These are phyloP conservation scores for Aphis craccivora DNA, from an alignment of 1,140 invertebrate species.

Conservation along the genomic window DNA sequence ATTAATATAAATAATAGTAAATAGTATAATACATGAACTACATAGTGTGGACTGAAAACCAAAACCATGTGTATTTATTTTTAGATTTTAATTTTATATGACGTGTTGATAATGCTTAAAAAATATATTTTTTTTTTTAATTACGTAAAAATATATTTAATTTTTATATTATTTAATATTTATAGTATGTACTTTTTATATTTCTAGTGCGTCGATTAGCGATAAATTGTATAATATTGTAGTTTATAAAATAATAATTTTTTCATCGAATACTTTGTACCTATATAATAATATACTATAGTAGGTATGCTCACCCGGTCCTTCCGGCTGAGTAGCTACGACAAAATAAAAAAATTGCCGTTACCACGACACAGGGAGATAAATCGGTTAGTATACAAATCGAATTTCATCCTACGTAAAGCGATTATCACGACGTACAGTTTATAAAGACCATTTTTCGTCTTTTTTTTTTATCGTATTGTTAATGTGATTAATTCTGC, in stretches of 20 bases:
- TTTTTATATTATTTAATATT: no score
- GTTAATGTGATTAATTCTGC: background rate
- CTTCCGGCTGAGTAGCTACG: background rate
- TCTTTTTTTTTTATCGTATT: background rate
- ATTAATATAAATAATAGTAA: no score
- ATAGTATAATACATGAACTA: no score
- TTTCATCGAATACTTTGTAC: background rate
- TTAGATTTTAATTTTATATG: no score
- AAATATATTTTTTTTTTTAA: no score
- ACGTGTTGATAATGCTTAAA: no score
- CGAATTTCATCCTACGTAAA: background rate
- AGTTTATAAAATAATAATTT: background rate
- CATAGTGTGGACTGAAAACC: no score
- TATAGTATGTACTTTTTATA: background rate
- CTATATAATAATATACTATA: background rate
- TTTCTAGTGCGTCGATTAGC: background rate
- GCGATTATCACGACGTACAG: background rate
- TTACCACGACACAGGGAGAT: background rate
- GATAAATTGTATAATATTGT: background rate
- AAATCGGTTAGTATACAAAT: background rate
- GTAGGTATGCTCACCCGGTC: background rate
- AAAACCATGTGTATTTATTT: no score
- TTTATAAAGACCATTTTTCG: background rate
- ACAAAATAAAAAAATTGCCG: background rate
- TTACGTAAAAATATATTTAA: no score